Evolutionary conservation across 2,113 vertebrate genomes (phyloP), one percentile per base, ranked within the genome.

Genomic region (Bolborhynchus lineola): DNA sequence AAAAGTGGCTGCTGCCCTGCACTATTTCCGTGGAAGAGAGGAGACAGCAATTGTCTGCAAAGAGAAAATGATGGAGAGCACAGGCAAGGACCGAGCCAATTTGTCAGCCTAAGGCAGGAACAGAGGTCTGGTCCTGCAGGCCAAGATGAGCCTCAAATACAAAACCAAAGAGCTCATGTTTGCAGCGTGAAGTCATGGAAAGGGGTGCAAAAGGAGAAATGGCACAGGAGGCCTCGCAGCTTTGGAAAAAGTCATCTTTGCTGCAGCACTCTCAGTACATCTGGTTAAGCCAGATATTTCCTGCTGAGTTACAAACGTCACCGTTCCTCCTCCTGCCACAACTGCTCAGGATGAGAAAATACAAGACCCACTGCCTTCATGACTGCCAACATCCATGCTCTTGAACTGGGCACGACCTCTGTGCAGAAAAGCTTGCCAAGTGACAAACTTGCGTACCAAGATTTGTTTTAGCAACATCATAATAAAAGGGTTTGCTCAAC

Each of bases 301-400:
- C 95, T 93, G 92, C 95, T 94, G 95, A 52, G 95, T 88, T 83
- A 92, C 92, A 49, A 93, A 90, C 75, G 90, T 95, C 95, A 97
- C 92, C 16, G 2, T 86, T 88, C 71, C 75, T 85, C 20, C 90
- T 93, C 95, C 88, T 83, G 91, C 96, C 86, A 92, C 83, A 35
- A 21, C 94, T 53, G 80, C 91, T 93, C 92, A 18, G 83, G 80
- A 94, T 72, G 17, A 91, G 93, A 96, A 94, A 90, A 94, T 63
- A 81, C 55, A 5, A 92, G 95, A 90, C 71, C 82, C 6, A 0
- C 67, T 47, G 90, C 47, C 3, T 28, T 44, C 5, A 6, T 21
- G 86, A 18, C 90, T 96, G 96, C 95, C 96, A 96, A 16, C 91
- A 94, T 49, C 92, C 91, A 11, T 16, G 25, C 86, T 94, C 86